Base-by-base conservation (phyloP, 2,888 invertebrate genomes). In the Hydriomena furcata region DNA sequence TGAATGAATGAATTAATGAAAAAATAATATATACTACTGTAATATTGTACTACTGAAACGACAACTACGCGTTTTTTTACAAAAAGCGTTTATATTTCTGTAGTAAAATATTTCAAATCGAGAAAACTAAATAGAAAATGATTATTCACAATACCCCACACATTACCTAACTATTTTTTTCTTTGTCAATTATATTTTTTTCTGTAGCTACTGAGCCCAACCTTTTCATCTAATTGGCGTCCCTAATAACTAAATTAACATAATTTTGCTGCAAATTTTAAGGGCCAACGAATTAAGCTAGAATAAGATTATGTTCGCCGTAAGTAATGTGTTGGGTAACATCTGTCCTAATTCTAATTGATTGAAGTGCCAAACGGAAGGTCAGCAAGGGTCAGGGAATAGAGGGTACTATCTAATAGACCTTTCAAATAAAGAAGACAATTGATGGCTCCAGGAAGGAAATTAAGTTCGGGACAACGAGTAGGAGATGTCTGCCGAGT, bases 281-380 rank as follows among this genome's bases (percentile, higher is more conserved):
- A 53, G 60, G 63, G 61, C 61, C 65, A 72, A 63, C 54, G 64
- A 72, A 77, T 78, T 73, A 73, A 77, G 70, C 73, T 69, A 60
- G 71, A 77, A 73, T 73, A 72, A 73, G 73, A 77, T 78, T 75
- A 71, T 71, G 74, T 71, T 65, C 61, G 57, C 68, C 66, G 71
- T 68, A 71, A 76, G 75, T 72, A 76, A 73, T 66, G 70, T 58
- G 68, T 54, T 52, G 56, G 57, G 50, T 55, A 65, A 60, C 69
- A 60, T 65, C 65, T 63, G 65, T 55, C 64, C 66, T 70, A 71
- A 75, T 76, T 73, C 57, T 59, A 61, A 61, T 61, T 57, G 59
- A 61, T 59, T 57, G 57, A 53, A 58, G 53, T 52, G 47, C 48
- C 53, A 55, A 52, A 55, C 41, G 42, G 46, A 49, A 52, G 61